A percentile compares a stretch with the other conserved stretches of the same genome.
phyloP scores from a whole-genome alignment of 2,113 vertebrate genomes.

The Aegypius monachus region DNA sequence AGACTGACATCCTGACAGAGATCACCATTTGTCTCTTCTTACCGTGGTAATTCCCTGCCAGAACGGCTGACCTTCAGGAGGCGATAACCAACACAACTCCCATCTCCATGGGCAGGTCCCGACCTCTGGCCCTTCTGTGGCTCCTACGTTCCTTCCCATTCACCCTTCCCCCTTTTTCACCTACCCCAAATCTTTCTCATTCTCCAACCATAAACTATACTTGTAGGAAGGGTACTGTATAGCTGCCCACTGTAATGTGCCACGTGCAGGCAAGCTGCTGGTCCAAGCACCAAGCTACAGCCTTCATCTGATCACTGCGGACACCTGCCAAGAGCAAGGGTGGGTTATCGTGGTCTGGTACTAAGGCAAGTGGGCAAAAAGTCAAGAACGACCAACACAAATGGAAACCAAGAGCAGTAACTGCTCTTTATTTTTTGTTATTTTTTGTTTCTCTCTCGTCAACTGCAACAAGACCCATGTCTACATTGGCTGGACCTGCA shows the following conservation, averaged over 20 bases:
- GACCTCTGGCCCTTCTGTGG: not conserved
- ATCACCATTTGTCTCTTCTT: too few relatives aligned
- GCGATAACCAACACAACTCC: not conserved
- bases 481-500: not conserved
- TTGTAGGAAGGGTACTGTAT: not conserved
- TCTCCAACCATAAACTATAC: not conserved
- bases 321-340: not conserved
- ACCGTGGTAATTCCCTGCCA: too few relatives aligned
- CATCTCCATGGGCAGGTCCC: accelerated
- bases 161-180: not conserved
- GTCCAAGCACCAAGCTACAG: accelerated
- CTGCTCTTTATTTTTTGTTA: too few relatives aligned
- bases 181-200: not conserved
- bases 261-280: not conserved
- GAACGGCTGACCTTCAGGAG: too few relatives aligned
- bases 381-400: not conserved
- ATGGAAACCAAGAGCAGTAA: not conserved
- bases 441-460: not conserved
- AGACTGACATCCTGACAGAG: too few relatives aligned
- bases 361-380: not conserved
- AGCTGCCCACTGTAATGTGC: not conserved
- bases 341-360: accelerated
- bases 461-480: accelerated
- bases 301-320: not conserved
- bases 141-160: not conserved